Conservation (phyloP, 2,797 vertebrate genomes). For the Gambusia yucatana region DNA sequence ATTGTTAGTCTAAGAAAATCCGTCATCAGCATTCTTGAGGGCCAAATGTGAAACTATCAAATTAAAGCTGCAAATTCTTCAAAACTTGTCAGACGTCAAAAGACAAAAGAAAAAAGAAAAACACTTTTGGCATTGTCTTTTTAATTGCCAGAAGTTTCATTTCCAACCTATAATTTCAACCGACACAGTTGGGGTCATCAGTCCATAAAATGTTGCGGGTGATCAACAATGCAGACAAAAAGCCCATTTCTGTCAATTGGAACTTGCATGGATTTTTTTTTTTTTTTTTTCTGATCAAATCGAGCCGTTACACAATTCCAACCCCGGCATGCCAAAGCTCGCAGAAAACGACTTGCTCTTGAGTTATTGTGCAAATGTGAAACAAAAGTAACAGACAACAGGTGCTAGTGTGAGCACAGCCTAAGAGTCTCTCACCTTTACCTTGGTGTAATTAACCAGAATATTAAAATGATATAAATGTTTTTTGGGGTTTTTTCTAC, state of each 20-base stretch:
- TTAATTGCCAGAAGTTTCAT: neutral
- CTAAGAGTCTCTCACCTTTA: constrained; percentile 2
- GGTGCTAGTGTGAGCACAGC: constrained; percentile 6
- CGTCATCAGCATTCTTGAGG: neutral
- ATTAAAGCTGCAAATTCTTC: neutral
- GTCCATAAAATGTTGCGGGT: neutral
- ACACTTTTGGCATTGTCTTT: neutral
- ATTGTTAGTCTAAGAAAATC: neutral
- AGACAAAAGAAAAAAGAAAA: neutral
- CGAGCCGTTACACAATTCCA: neutral
- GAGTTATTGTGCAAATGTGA: neutral
- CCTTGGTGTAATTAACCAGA: constrained; percentile 36
- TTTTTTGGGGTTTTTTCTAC: constrained; percentile 55
- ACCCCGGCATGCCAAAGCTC: neutral
- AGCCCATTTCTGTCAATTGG: neutral
- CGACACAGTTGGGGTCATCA: neutral
- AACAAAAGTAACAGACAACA: neutral
- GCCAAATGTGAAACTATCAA: neutral
- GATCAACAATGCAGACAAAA: neutral
- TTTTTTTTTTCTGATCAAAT: neutral
- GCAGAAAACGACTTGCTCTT: neutral
- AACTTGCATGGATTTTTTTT: neutral
- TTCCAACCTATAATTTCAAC: neutral
- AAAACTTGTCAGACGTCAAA: neutral
- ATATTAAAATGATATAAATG: constrained; percentile 28